phyloP scores from a whole-genome alignment of 2,888 invertebrate genomes.

The Drosophila nr. perissopoda region DNA sequence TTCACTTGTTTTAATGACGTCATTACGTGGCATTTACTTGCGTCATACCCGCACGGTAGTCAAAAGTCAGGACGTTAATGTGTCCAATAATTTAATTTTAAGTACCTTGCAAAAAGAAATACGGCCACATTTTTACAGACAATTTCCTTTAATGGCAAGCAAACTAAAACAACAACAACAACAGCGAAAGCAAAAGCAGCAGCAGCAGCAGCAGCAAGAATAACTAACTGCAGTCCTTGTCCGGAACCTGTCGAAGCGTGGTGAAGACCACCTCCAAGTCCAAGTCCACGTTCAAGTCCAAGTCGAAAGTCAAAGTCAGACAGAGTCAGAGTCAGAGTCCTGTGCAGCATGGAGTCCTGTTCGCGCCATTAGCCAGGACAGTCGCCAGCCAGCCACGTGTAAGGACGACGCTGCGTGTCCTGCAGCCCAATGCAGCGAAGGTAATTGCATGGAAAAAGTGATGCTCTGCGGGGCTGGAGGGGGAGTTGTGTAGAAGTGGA shows the following conservation, averaged over 20 bases:
- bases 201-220: conserved; percentile 31
- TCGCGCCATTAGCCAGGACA: conserved; percentile 57
- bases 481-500: conserved; percentile 7
- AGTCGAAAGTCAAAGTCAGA: conserved; percentile 24
- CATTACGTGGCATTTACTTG: conserved; percentile 79
- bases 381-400: conserved; percentile 52
- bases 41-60: conserved; percentile 48
- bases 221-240: conserved; percentile 42
- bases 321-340: conserved; percentile 2
- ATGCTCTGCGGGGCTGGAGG: conserved; percentile 3
- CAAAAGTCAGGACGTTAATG: conserved; percentile 77
- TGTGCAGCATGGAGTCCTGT: conserved; percentile 41
- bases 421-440: conserved; percentile 48
- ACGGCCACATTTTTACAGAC: conserved; percentile 80
- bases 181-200: conserved; percentile 28
- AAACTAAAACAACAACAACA: conserved; percentile 49
- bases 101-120: conserved; percentile 81
- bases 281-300: conserved; percentile 20
- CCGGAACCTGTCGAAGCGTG: conserved; percentile 52
- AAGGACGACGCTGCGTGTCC: conserved; percentile 48
- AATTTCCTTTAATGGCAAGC: conserved; percentile 77
- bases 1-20: conserved; percentile 81
- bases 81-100: conserved; percentile 81
- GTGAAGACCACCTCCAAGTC: conserved; percentile 41
- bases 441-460: conserved; percentile 78